These are phyloP conservation scores for Lepidotrigona ventralis DNA, from an alignment of 1,140 invertebrate species.

Conservation along the genomic window DNA sequence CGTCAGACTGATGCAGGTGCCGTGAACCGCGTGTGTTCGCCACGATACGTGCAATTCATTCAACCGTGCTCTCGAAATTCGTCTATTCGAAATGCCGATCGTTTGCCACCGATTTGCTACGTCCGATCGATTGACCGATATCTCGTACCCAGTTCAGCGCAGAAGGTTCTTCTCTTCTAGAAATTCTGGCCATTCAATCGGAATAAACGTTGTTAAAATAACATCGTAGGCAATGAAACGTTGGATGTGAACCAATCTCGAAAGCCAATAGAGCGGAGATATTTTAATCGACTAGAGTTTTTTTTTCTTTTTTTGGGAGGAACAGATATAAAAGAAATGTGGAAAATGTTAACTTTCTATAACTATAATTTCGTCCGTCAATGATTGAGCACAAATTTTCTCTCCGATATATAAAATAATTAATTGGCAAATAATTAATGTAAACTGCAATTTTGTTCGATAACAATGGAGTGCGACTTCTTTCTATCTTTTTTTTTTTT, in stretches of 20 bases:
- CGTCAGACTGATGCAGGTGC: constrained; percentile 6
- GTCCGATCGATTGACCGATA: not conserved
- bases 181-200: not conserved
- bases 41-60: constrained; percentile 6
- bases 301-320: not conserved
- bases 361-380: not conserved
- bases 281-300: not conserved
- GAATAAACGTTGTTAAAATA: not conserved
- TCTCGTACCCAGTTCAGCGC: not conserved
- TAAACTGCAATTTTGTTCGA: not conserved
- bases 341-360: not conserved
- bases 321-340: not conserved
- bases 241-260: not conserved
- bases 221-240: not conserved
- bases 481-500: no score
- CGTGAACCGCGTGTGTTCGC: not conserved
- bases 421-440: no score
- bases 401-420: not conserved
- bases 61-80: not conserved
- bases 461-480: not conserved
- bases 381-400: not conserved
- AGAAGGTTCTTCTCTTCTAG: not conserved
- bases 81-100: not conserved
- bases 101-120: not conserved
- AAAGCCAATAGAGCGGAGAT: not conserved